A percentile compares a stretch with the other conserved stretches of the same genome.
Evolutionary conservation across 2,797 vertebrate genomes (phyloP).

Genomic region (Craterocephalus amniculus): DNA sequence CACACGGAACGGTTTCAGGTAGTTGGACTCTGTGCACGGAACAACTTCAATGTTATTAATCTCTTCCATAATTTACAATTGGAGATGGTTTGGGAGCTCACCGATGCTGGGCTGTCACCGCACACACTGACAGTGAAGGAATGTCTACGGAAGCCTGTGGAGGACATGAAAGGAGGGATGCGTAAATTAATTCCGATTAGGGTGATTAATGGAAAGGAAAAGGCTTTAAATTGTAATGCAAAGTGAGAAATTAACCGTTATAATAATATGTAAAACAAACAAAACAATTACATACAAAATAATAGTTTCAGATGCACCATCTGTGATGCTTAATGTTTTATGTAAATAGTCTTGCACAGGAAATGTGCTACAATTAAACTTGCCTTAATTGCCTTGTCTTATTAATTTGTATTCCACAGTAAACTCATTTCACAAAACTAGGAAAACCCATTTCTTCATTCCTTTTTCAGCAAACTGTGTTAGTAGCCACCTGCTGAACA

Average conservation of each 20-base stretch:
- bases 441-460: neutral
- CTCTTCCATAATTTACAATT: slow-evolving; percentile 81
- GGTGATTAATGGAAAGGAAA: too few relatives aligned
- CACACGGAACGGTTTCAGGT: slow-evolving; percentile 86
- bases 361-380: too few relatives aligned
- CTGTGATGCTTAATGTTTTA: too few relatives aligned
- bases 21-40: slow-evolving; percentile 87
- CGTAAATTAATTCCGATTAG: neutral
- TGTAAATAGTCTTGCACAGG: too few relatives aligned
- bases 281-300: neutral
- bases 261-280: neutral
- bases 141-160: slow-evolving; percentile 70
- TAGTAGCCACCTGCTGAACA: neutral
- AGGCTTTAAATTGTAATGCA: neutral
- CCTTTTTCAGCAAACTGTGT: neutral
- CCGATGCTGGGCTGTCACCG: slow-evolving; percentile 70
- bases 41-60: slow-evolving; percentile 85
- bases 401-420: neutral
- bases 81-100: slow-evolving; percentile 55
- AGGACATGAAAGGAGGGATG: slow-evolving; percentile 39
- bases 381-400: too few relatives aligned
- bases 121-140: slow-evolving; percentile 68
- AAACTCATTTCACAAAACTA: neutral
- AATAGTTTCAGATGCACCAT: neutral
- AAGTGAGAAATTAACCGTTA: neutral